Evolutionary conservation across 2,888 invertebrate species (phyloP), one percentile per base, ranked within the genome.

Genomic region (Amblyjoppa proteus): DNA sequence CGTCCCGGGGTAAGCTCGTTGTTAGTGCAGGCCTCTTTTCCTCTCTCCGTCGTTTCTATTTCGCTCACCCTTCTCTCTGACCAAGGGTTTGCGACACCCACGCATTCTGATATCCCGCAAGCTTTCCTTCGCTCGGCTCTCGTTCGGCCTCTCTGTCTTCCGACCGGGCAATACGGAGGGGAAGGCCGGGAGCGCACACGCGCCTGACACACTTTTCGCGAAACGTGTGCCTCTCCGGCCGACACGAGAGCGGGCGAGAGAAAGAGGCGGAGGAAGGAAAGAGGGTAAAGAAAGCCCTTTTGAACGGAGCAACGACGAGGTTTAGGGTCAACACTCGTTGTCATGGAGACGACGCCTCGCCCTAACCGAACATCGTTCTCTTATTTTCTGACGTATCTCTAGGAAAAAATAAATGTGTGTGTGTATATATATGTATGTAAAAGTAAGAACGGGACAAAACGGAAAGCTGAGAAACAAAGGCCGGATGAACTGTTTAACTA

Each of bases 251-350:
- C 51, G 56, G 68, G 83, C 61, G 51, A 64, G 75, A 79, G 58
- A 56, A 49, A 75, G 64, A 73, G 74, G 73, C 82, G 87, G 87
- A 88, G 88, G 88, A 88, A 88, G 89, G 76, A 73, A 25, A 61
- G 61, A 64, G 74, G 70, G 25, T 71, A 76, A 69, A 64, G 79
- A 49, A 58, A 80, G 80, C 81, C 86, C 83, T 83, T 86, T 87
- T 79, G 79, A 84, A 83, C 84, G 51, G 83, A 73, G 78, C 81
- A 28, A 81, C 87, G 78, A 85, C 73, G 66, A 84, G 61, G 80
- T 87, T 84, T 87, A 81, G 92, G 93, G 93, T 93, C 93, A 93
- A 93, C 92, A 93, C 89, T 90, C 92, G 93, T 93, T 91, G 88
- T 88, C 92, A 93, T 92, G 92, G 90, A 88, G 85, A 91, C 90